A percentile compares a stretch with the other conserved stretches of the same genome.
Conservation (phyloP, 2,888 invertebrate species). For the Petrophora chlorosata region DNA sequence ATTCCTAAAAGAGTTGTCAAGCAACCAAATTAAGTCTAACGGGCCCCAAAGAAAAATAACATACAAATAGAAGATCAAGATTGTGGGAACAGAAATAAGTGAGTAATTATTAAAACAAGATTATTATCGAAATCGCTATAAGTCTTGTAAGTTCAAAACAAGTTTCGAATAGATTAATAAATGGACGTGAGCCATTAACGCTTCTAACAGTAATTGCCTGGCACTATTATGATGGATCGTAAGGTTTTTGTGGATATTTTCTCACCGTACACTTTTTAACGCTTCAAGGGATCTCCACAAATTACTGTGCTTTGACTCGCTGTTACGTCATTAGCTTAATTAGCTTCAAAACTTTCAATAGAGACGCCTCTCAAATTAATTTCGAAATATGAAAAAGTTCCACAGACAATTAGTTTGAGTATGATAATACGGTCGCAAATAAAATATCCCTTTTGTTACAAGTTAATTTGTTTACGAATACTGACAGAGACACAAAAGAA, state of each 20-base stretch:
- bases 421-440: constrained; percentile 49
- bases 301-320: constrained; percentile 51
- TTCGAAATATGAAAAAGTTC: constrained; percentile 21
- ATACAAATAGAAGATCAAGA: constrained; percentile 78
- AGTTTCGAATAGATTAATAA: constrained; percentile 75
- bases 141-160: constrained; percentile 74
- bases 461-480: constrained; percentile 77
- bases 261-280: constrained; percentile 68
- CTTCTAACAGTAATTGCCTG: constrained; percentile 78
- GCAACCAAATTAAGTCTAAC: constrained; percentile 71
- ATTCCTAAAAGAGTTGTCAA: constrained; percentile 74
- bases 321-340: constrained; percentile 60
- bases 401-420: constrained; percentile 43
- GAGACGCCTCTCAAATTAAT: constrained; percentile 29
- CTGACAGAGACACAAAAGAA: constrained; percentile 70
- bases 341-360: constrained; percentile 51
- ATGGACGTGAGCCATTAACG: constrained; percentile 79
- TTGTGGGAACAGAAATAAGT: constrained; percentile 75
- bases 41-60: constrained; percentile 68
- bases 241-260: constrained; percentile 72
- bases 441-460: constrained; percentile 57
- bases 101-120: constrained; percentile 81
- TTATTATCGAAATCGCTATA: constrained; percentile 79
- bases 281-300: constrained; percentile 67
- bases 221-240: constrained; percentile 81